Evolutionary conservation across 2,888 invertebrate genomes (phyloP).

Genomic region (Cantharis flavilabris): DNA sequence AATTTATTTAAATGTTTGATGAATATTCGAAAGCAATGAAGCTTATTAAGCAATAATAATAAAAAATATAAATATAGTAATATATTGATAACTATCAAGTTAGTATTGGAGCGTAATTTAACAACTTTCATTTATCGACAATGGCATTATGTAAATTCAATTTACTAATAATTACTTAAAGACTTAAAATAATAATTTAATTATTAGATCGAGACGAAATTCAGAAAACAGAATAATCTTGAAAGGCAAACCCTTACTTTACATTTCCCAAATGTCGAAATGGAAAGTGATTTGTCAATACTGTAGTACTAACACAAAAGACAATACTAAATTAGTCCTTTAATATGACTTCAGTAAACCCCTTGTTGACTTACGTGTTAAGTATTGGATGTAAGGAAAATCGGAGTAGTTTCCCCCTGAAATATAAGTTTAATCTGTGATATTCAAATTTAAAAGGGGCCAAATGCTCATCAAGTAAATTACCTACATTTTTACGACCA

Average conservation of each 20-base stretch:
- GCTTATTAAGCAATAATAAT: neutral
- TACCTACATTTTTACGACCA: neutral
- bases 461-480: conserved; percentile 26
- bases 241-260: neutral
- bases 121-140: neutral
- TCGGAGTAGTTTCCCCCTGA: conserved; percentile 68
- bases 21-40: neutral
- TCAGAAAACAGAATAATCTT: neutral
- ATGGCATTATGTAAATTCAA: neutral
- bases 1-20: neutral
- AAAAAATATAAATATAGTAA: neutral
- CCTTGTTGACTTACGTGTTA: conserved; percentile 63
- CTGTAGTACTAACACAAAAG: neutral
- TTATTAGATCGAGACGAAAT: neutral
- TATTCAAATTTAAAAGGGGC: conserved; percentile 29
- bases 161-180: neutral
- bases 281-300: neutral
- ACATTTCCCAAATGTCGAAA: neutral
- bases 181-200: neutral
- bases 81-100: neutral
- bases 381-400: conserved; percentile 67
- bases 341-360: neutral
- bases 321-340: neutral
- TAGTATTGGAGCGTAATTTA: neutral
- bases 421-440: conserved; percentile 44